Base-by-base conservation (phyloP, 2,797 vertebrate genomes). In the Aldrovandia affinis region DNA sequence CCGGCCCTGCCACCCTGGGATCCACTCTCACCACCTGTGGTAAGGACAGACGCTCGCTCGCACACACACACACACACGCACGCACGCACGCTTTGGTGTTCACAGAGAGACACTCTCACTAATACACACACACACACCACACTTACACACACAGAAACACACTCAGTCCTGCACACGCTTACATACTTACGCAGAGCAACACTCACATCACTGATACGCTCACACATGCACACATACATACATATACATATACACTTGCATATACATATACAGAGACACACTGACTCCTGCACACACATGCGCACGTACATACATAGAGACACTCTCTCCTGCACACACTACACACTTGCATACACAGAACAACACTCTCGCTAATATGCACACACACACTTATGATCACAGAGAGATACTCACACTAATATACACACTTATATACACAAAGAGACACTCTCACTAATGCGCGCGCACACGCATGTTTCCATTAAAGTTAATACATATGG, bases 11-110 rank as follows among this genome's bases (percentile, higher is more conserved):
- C 2, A 87, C 93, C 4, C 93, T 96, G 88, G 95, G 92, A 90
- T 94, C 96, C 90, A 88, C 96, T 84, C 87, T 96, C 91, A 94
- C 91, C 88, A 89, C 95, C 83, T 95, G 94, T 90, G 95, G 96
- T 97, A 92, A 85, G 90, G 89, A 87, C 25, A 52, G 3, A 50
- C 47, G 25, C 28, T n/a, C 22, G 15, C 33, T 68, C 30, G 25
- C n/a, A 54, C 84, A 54, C 85, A 82, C 50, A n/a, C 83, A 80
- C 54, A 68, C 47, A 33, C 77, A 50, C 75, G 63, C 65, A 77
- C 65, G 59, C 63, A 20, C 54, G 78, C 42, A 28, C 80, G 22
- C 80, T 25, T 25, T 9, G 54, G 57, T 25, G 28, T 59, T 2
- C 50, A 8, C 83, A 12, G 33, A 10, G n/a, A 30, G 33, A 33